Evolutionary conservation across 1,140 invertebrate species (phyloP).

Genomic region (Camponotus vicinus): DNA sequence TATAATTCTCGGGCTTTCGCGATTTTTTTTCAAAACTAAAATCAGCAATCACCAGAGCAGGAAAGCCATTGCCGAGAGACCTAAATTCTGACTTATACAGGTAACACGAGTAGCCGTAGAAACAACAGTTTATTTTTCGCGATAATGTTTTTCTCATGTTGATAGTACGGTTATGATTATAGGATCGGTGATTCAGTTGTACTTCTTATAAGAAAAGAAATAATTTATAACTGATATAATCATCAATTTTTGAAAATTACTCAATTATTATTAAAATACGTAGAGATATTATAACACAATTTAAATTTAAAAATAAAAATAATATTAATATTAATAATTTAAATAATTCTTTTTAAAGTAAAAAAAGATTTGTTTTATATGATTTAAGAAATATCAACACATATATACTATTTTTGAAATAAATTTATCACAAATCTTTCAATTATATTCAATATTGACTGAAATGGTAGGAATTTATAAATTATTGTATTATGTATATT

Average conservation of each 20-base stretch:
- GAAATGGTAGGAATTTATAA: background rate
- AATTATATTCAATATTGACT: too few relatives aligned
- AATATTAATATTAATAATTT: background rate
- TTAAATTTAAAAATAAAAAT: background rate
- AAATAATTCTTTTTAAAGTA: background rate
- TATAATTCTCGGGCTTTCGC: background rate
- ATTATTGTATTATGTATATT: background rate
- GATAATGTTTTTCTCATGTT: slow-evolving; percentile 30
- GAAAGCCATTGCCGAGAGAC: slow-evolving; percentile 43
- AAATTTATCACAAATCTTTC: too few relatives aligned
- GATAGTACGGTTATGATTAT: background rate
- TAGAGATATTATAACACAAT: background rate
- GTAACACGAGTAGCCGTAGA: background rate
- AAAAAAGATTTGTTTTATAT: background rate
- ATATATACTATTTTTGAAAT: too few relatives aligned
- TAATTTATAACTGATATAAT: background rate
- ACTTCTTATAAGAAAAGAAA: background rate
- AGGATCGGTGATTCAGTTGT: background rate
- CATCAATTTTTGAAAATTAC: background rate
- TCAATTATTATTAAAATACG: background rate
- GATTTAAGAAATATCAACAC: too few relatives aligned
- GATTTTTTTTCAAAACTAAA: slow-evolving; percentile 57
- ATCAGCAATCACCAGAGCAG: slow-evolving; percentile 63
- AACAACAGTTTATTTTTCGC: background rate
- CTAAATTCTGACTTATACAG: slow-evolving; percentile 62